Percentiles rank a stretch among this genome's conserved stretches.
Conservation (phyloP, 2,888 invertebrate species). For the Chelonus formosanus region DNA sequence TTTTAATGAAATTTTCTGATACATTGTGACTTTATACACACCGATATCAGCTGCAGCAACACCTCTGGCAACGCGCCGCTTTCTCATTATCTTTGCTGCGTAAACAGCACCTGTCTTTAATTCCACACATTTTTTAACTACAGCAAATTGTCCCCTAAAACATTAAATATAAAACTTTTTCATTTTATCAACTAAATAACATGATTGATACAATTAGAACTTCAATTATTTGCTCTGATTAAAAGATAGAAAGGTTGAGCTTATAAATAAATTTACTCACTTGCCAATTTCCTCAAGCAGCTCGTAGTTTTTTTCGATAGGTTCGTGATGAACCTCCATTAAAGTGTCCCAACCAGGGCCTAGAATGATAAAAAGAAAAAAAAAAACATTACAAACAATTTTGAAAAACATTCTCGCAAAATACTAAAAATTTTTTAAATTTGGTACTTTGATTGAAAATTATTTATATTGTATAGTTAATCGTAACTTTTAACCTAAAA, state of each 20-base stretch:
- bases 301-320: slow-evolving; percentile 68
- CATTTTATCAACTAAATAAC: too few relatives aligned
- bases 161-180: slow-evolving; percentile 1
- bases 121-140: slow-evolving; percentile 70
- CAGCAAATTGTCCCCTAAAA: slow-evolving; percentile 73
- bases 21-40: slow-evolving; percentile 20
- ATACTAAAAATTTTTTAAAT: neutral
- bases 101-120: slow-evolving; percentile 67
- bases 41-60: slow-evolving; percentile 71
- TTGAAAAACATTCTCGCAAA: too few relatives aligned
- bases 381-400: slow-evolving; percentile 16
- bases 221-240: neutral
- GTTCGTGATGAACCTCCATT: slow-evolving; percentile 66
- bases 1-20: too few relatives aligned
- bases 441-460: neutral
- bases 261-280: slow-evolving; percentile 56
- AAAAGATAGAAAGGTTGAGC: neutral
- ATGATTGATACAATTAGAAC: too few relatives aligned
- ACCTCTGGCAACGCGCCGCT: slow-evolving; percentile 69
- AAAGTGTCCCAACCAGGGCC: slow-evolving; percentile 62
- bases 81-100: slow-evolving; percentile 74
- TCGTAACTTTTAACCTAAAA: too few relatives aligned
- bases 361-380: slow-evolving; percentile 35
- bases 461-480: too few relatives aligned
- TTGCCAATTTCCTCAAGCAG: slow-evolving; percentile 69